phyloP scores from a whole-genome alignment of 2,888 invertebrate genomes.

The Acanthosepion pharaonis region DNA sequence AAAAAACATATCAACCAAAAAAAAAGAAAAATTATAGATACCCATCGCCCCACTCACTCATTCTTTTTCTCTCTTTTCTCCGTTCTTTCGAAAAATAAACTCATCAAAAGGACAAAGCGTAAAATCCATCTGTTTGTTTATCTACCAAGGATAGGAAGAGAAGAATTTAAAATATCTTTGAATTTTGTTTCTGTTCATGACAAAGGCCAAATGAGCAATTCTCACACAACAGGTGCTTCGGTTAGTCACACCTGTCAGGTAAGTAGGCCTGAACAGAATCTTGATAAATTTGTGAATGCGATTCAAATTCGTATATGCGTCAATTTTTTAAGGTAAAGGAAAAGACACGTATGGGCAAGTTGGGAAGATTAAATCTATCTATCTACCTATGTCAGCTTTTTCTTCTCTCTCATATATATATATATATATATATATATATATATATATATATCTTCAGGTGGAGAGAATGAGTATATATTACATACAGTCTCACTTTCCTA shows the following conservation, averaged over 20 bases:
- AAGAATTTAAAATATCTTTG: neutral
- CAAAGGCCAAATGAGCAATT: neutral
- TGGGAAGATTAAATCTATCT: neutral
- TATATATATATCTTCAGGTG: neutral
- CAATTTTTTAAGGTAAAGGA: neutral
- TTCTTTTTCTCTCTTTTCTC: neutral
- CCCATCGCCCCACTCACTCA: neutral
- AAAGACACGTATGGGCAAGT: neutral
- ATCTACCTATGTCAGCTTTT: neutral
- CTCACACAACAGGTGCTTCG: neutral
- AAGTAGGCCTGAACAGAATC: neutral
- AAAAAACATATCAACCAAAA: too few species aligned
- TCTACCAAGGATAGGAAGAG: neutral
- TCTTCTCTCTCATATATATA: neutral
- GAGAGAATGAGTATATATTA: too few species aligned
- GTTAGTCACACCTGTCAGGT: conserved; percentile 9
- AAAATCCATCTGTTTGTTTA: neutral
- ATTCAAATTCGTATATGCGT: neutral
- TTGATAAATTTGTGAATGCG: neutral
- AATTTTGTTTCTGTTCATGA: conserved; percentile 6
- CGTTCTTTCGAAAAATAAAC: neutral
- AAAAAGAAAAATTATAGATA: too few species aligned
- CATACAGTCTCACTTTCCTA: too few species aligned
- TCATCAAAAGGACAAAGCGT: neutral
- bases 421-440: neutral